A percentile compares a stretch with the other conserved stretches of the same genome.
These are phyloP conservation scores for Enteromius afrohamiltoni DNA, from an alignment of 2,797 vertebrate genomes.

Conservation along the genomic window DNA sequence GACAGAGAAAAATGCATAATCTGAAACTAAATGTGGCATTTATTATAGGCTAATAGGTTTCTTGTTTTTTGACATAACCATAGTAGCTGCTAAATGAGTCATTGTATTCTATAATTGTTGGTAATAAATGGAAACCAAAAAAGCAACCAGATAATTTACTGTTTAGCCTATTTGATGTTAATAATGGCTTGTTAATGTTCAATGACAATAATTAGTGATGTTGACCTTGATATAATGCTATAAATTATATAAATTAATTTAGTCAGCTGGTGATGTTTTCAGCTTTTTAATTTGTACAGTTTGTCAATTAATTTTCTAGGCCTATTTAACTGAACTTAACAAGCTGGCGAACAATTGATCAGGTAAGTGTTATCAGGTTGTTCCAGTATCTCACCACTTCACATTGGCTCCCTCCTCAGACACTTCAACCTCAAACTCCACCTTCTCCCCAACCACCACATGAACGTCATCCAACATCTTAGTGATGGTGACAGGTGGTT, in stretches of 20 bases:
- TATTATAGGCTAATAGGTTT: conserved; percentile 29
- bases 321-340: not conserved
- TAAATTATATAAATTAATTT: no score
- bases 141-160: not conserved
- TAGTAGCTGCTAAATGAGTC: conserved; percentile 12
- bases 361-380: not conserved
- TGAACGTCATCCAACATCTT: conserved; percentile 88
- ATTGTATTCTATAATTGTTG: conserved; percentile 20
- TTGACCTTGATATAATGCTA: not conserved
- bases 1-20: conserved; percentile 23
- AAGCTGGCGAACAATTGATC: not conserved
- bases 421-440: conserved; percentile 89
- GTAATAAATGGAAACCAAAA: not conserved
- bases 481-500: conserved; percentile 84
- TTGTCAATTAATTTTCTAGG: not conserved
- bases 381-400: conserved; percentile 79
- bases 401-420: conserved; percentile 90
- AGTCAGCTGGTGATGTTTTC: conserved; percentile 2
- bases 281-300: conserved; percentile 1
- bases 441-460: conserved; percentile 85
- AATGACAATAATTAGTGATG: conserved; percentile 14
- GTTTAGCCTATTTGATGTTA: not conserved
- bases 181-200: conserved; percentile 14
- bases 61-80: conserved; percentile 9
- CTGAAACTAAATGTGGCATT: conserved; percentile 22